Percentiles rank a stretch among this genome's conserved stretches.
These are phyloP conservation scores for Deilephila elpenor DNA, from an alignment of 2,888 invertebrate species.

Conservation along the genomic window DNA sequence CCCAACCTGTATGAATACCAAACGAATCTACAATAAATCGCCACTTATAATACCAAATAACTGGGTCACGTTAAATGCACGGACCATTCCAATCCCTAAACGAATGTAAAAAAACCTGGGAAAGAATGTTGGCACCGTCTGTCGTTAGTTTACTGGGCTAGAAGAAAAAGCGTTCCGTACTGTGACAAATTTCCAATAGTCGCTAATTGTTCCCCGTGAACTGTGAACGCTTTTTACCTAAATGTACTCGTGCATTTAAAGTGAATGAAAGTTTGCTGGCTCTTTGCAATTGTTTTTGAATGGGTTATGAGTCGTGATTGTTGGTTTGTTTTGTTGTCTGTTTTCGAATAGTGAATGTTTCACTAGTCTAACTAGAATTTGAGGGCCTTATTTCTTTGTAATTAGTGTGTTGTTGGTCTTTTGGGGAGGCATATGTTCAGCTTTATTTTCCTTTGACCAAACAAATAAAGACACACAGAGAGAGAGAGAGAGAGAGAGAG, in stretches of 20 bases:
- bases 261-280: background rate
- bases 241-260: constrained; percentile 17
- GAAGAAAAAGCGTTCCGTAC: constrained; percentile 15
- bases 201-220: constrained; percentile 26
- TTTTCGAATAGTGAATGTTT: background rate
- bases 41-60: background rate
- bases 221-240: background rate
- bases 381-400: no score
- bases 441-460: no score
- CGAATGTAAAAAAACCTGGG: background rate
- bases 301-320: background rate
- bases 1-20: no score
- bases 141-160: constrained; percentile 3
- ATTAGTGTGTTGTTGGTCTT: no score
- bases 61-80: constrained; percentile 1
- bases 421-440: no score
- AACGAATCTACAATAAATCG: no score
- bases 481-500: no score
- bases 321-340: background rate
- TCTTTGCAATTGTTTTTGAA: background rate
- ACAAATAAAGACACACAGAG: no score
- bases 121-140: constrained; percentile 16
- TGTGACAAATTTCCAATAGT: constrained; percentile 27
- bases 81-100: constrained; percentile 1
- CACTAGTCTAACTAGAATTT: no score